Evolutionary conservation across 1,140 invertebrate genomes (phyloP).

Genomic region (Pogonomyrmex barbatus): DNA sequence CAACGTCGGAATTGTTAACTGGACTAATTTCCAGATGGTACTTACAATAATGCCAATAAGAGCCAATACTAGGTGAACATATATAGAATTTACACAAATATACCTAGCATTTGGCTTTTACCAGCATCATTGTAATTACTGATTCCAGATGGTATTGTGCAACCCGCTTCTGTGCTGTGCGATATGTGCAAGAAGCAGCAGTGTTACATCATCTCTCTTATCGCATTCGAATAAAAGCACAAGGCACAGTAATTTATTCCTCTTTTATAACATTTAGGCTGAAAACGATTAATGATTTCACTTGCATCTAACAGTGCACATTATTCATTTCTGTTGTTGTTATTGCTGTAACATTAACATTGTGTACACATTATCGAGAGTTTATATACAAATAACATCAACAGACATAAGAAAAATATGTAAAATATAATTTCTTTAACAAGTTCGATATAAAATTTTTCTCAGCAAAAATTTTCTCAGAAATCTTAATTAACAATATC

Average conservation of each 20-base stretch:
- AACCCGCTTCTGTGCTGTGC: slow-evolving; percentile 63
- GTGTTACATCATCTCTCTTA: slow-evolving; percentile 46
- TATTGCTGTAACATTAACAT: background rate
- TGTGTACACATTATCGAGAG: background rate
- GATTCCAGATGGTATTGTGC: background rate
- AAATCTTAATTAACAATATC: background rate
- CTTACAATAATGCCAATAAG: no score
- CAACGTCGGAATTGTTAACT: slow-evolving; percentile 9
- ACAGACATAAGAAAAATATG: slow-evolving; percentile 17
- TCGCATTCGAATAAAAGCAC: slow-evolving; percentile 36
- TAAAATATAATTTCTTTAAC: background rate
- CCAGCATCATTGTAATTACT: no score
- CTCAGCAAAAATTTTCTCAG: background rate
- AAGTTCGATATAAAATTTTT: background rate
- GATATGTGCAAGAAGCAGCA: slow-evolving; percentile 69
- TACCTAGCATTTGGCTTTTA: no score
- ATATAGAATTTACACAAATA: no score
- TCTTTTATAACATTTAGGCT: slow-evolving; percentile 38
- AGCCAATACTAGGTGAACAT: no score
- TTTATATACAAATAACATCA: slow-evolving; percentile 33
- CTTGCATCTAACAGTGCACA: slow-evolving; percentile 30
- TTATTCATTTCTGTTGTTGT: slow-evolving; percentile 35
- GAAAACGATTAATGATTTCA: slow-evolving; percentile 49
- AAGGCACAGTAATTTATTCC: slow-evolving; percentile 11
- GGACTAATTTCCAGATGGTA: slow-evolving; percentile 3